Conservation (phyloP, 2,797 vertebrate species). For the Cyclopterus lumpus region DNA sequence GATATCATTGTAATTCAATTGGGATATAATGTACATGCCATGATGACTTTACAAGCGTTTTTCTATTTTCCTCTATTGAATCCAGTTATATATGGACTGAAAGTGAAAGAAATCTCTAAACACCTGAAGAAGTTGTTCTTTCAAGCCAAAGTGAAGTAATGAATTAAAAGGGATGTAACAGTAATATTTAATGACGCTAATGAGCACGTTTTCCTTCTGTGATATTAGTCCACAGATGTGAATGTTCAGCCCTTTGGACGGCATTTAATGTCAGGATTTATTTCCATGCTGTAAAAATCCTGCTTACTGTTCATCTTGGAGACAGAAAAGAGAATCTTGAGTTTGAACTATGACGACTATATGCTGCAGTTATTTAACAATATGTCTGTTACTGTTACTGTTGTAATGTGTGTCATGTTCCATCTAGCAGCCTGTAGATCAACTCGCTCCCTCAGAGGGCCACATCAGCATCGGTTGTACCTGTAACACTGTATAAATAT, state of each 20-base stretch:
- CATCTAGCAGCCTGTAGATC: too few relatives aligned
- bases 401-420: too few relatives aligned
- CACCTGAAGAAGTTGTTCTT: conserved; percentile 9
- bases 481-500: too few relatives aligned
- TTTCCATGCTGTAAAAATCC: neutral
- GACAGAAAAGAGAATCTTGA: neutral
- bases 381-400: too few relatives aligned
- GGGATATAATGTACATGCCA: conserved; percentile 14
- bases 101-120: conserved; percentile 17
- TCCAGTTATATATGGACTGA: conserved; percentile 34
- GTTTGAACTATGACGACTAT: neutral
- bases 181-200: too few relatives aligned
- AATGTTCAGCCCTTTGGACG: neutral
- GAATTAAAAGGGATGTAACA: neutral
- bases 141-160: neutral
- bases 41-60: conserved; percentile 37
- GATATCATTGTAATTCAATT: conserved; percentile 7
- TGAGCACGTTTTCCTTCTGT: neutral
- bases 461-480: too few relatives aligned
- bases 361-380: neutral
- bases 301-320: neutral
- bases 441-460: too few relatives aligned
- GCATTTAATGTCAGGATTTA: neutral
- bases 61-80: conserved; percentile 25
- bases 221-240: neutral